A percentile compares a stretch with the other conserved stretches of the same genome.
Conservation (phyloP, 2,888 invertebrate genomes). For the Saturnia japonica region DNA sequence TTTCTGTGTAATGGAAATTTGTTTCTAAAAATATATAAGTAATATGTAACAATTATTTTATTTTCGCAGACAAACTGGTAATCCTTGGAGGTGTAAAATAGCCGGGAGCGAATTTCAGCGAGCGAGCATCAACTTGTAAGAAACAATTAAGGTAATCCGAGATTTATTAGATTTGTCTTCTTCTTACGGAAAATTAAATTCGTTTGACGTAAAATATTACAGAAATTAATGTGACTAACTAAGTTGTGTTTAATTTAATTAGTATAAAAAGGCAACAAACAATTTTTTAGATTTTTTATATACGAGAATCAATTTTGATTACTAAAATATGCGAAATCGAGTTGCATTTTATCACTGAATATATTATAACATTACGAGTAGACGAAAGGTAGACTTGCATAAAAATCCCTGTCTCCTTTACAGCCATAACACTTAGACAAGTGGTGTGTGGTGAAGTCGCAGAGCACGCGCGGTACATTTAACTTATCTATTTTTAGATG, state of each 20-base stretch:
- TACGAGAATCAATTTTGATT: no score
- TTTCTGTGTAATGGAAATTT: no score
- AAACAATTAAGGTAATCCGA: background rate
- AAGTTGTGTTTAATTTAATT: background rate
- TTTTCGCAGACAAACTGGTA: background rate
- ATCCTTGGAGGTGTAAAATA: background rate
- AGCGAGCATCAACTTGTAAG: background rate
- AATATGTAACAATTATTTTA: background rate
- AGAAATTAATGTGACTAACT: background rate
- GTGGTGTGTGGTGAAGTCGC: background rate
- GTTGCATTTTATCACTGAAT: no score
- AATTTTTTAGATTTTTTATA: no score
- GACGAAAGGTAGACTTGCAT: background rate
- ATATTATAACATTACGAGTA: background rate
- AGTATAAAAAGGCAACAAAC: background rate
- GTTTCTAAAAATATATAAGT: background rate
- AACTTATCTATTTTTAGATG: background rate
- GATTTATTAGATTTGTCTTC: background rate
- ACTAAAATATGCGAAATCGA: no score
- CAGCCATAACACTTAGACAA: slow-evolving; percentile 9
- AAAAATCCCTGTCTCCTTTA: background rate
- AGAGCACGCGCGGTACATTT: background rate
- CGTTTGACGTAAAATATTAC: background rate
- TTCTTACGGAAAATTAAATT: background rate
- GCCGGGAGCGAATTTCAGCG: background rate